phyloP scores from a whole-genome alignment of 2,113 vertebrate species.

The Halcyon senegalensis region DNA sequence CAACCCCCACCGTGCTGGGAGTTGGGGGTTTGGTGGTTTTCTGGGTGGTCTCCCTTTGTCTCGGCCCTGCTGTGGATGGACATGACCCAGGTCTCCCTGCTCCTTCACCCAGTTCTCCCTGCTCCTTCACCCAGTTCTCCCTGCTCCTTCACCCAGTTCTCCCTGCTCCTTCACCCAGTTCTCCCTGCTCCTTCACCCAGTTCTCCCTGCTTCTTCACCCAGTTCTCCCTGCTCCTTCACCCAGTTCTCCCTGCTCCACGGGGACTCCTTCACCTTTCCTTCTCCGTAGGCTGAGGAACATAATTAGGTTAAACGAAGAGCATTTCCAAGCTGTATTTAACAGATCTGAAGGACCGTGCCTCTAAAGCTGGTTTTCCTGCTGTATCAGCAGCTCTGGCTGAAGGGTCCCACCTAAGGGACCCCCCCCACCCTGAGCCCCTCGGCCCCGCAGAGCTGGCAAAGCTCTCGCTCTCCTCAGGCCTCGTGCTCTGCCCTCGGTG shows the following conservation, averaged over 20 bases:
- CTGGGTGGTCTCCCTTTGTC: neutral
- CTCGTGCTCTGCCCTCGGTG: neutral
- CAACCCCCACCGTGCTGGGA: neutral
- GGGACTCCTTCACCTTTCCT: neutral
- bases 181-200: too few relatives aligned
- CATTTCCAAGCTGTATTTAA: neutral
- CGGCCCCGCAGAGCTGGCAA: neutral
- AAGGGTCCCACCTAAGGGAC: neutral
- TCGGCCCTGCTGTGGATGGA: neutral
- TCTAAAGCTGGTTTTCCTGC: neutral
- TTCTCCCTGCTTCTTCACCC: too few relatives aligned
- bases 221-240: neutral
- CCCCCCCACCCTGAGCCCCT: neutral
- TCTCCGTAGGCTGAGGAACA: neutral
- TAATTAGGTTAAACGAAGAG: neutral
- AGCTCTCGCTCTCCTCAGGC: neutral
- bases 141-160: too few relatives aligned
- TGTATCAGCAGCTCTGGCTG: neutral
- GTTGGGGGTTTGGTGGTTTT: neutral
- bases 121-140: too few relatives aligned
- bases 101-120: neutral
- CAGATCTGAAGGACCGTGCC: neutral
- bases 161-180: too few relatives aligned
- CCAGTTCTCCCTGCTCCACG: neutral
- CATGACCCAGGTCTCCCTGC: accelerated